Conservation (phyloP, 2,888 invertebrate species). For the Drosophila formosana region DNA sequence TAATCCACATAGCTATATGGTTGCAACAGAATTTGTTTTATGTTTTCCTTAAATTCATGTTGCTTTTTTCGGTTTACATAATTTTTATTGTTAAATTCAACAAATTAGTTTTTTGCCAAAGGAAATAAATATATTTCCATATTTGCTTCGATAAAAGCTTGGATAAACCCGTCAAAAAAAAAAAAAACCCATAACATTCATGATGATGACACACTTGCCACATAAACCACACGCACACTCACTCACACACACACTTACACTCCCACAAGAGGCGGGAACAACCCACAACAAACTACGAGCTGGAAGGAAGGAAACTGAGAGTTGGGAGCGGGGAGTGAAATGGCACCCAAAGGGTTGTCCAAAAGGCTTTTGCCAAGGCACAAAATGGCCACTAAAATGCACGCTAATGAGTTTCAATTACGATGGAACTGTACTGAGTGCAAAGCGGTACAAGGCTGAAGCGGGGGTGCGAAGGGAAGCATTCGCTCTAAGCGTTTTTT, state of each 20-base stretch:
- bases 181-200: slow-evolving; percentile 61
- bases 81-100: no score
- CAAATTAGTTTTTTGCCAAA: not conserved
- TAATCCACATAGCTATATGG: no score
- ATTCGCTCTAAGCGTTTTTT: slow-evolving; percentile 64
- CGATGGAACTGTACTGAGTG: slow-evolving; percentile 44
- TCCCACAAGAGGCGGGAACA: slow-evolving; percentile 3
- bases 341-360: slow-evolving; percentile 66
- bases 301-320: not conserved
- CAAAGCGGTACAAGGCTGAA: not conserved
- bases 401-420: slow-evolving; percentile 82
- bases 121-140: not conserved
- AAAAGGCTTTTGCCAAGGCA: slow-evolving; percentile 42
- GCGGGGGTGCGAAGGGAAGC: slow-evolving; percentile 8
- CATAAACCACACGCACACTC: slow-evolving; percentile 68
- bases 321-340: slow-evolving; percentile 2
- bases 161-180: slow-evolving; percentile 39
- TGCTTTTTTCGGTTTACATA: no score
- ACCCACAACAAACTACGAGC: slow-evolving; percentile 40
- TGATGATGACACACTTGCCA: slow-evolving; percentile 79
- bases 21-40: no score
- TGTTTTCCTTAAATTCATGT: no score
- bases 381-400: slow-evolving; percentile 77
- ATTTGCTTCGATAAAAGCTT: slow-evolving; percentile 22
- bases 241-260: slow-evolving; percentile 19